These are phyloP conservation scores for Tachysurus fulvidraco DNA, from an alignment of 2,113 vertebrate genomes.

Conservation along the genomic window DNA sequence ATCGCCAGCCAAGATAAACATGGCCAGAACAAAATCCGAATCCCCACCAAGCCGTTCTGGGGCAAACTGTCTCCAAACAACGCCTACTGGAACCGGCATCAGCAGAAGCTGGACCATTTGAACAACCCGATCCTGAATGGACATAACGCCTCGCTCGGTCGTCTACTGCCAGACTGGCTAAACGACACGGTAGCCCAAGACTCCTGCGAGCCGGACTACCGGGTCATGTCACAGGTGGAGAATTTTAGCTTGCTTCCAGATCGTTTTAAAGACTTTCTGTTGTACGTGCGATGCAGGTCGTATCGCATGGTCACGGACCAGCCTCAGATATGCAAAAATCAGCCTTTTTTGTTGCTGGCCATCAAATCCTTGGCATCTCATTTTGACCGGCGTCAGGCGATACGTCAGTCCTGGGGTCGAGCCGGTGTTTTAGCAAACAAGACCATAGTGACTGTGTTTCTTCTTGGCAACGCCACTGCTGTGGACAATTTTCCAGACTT, in stretches of 20 bases:
- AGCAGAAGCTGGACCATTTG: slow-evolving; percentile 71
- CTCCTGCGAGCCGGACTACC: slow-evolving; percentile 60
- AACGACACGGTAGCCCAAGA: slow-evolving; percentile 52
- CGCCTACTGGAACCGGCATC: slow-evolving; percentile 81
- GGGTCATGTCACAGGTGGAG: slow-evolving; percentile 67
- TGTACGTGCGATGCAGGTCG: slow-evolving; percentile 77
- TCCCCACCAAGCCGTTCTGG: slow-evolving; percentile 71
- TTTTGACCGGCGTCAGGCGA: slow-evolving; percentile 83
- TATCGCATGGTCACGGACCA: slow-evolving; percentile 73
- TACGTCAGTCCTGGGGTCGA: slow-evolving; percentile 84
- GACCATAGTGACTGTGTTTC: slow-evolving; percentile 76
- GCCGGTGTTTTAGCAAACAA: slow-evolving; percentile 62
- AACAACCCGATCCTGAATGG: slow-evolving; percentile 60
- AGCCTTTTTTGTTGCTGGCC: slow-evolving; percentile 80
- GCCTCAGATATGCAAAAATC: slow-evolving; percentile 67
- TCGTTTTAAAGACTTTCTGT: slow-evolving; percentile 78
- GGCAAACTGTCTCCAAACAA: slow-evolving; percentile 51
- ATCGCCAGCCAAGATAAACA: slow-evolving; percentile 61
- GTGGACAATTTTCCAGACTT: slow-evolving; percentile 74
- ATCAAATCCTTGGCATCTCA: slow-evolving; percentile 79
- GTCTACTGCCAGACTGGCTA: slow-evolving; percentile 59
- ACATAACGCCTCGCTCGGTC: not conserved
- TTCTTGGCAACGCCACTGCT: slow-evolving; percentile 73
- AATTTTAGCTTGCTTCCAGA: slow-evolving; percentile 74
- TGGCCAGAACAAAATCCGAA: slow-evolving; percentile 45